Conservation (phyloP, 2,113 vertebrate species). For the Meleagris gallopavo region DNA sequence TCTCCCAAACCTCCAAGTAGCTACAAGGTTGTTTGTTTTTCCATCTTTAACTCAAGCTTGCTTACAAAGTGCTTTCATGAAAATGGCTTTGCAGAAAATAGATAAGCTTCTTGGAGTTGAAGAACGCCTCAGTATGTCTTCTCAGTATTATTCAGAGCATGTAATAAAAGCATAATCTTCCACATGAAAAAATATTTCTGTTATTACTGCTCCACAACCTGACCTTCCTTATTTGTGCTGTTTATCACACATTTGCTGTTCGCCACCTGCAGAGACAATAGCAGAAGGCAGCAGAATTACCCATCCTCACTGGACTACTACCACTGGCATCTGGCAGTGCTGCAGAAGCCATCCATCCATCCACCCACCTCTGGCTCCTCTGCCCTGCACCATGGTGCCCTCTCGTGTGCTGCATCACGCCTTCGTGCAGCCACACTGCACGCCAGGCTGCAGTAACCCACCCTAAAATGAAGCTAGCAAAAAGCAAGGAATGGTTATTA, state of each 20-base stretch:
- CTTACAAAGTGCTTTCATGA: not conserved
- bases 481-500: not conserved
- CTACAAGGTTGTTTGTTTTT: slow-evolving; percentile 59
- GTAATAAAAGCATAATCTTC: not conserved
- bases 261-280: not conserved
- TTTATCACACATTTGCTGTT: not conserved
- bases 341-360: not conserved
- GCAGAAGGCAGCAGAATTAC: not conserved
- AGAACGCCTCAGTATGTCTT: not conserved
- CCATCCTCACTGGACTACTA: not conserved
- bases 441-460: not conserved
- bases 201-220: not conserved
- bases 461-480: not conserved
- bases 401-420: not conserved
- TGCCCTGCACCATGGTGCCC: not conserved
- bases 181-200: not conserved
- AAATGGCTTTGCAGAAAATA: slow-evolving; percentile 45
- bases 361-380: not conserved
- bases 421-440: not conserved
- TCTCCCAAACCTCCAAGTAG: slow-evolving; percentile 22
- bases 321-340: not conserved
- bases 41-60: slow-evolving; percentile 34
- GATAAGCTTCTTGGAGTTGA: not conserved
- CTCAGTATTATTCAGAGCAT: not conserved
- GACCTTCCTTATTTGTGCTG: not conserved